phyloP scores from a whole-genome alignment of 2,113 vertebrate species.

The cat (Felis catus) region F.catus_Fca126_mat1.0 CM031421.1:109036501-109037000 shows the following conservation, averaged over 20 bases:
- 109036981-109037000: neutral
- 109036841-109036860: neutral
- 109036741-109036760: constrained; percentile 36
- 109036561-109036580: too few relatives aligned
- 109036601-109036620: neutral
- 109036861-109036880: neutral
- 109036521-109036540: too few relatives aligned
- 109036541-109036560: too few relatives aligned
- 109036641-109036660: neutral
- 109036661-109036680: neutral
- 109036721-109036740: neutral
- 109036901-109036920: neutral
- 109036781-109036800: neutral
- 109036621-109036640: constrained; percentile 37
- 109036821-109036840: neutral
- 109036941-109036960: neutral
- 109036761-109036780: neutral
- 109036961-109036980: neutral
- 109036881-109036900: neutral
- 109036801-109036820: neutral
- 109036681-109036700: constrained; percentile 11
- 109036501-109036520: too few relatives aligned
- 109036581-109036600: too few relatives aligned
- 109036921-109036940: neutral
- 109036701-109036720: neutral